Percentiles rank a stretch among this genome's conserved stretches.
phyloP scores from a whole-genome alignment of 2,113 vertebrate species.

The Oreotrochilus melanogaster region DNA sequence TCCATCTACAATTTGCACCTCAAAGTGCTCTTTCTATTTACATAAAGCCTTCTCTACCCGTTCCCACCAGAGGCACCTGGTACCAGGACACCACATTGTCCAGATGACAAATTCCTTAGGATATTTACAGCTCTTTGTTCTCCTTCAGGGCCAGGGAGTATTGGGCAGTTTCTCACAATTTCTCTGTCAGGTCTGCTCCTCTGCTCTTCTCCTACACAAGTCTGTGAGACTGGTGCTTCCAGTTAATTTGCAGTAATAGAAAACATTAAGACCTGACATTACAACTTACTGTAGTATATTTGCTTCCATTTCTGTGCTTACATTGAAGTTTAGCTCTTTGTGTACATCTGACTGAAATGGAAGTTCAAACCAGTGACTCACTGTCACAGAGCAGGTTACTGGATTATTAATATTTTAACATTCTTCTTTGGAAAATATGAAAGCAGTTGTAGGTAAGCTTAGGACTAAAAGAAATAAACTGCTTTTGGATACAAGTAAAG shows the following conservation, averaged over 20 bases:
- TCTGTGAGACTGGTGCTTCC: not conserved
- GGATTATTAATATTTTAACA: conserved; percentile 79
- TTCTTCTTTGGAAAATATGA: conserved; percentile 76
- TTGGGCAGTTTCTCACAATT: no score
- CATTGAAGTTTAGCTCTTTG: conserved; percentile 68
- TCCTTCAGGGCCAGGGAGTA: no score
- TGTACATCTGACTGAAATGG: conserved; percentile 56
- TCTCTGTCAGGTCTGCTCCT: no score
- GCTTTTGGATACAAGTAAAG: conserved; percentile 18
- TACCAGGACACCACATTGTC: no score
- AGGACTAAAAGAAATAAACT: conserved; percentile 56
- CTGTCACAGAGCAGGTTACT: conserved; percentile 74
- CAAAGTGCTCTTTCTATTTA: no score
- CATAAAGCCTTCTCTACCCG: no score
- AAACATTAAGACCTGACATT: conserved; percentile 46
- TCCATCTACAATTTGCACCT: no score
- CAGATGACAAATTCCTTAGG: no score
- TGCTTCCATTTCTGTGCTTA: conserved; percentile 65
- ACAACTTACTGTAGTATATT: conserved; percentile 12
- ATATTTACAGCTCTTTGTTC: no score
- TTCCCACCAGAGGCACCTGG: no score
- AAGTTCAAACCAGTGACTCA: conserved; percentile 76
- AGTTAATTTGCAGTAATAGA: not conserved
- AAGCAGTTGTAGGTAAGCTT: conserved; percentile 59
- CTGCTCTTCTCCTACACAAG: no score